phyloP scores from a whole-genome alignment of 2,113 vertebrate genomes.

The Bungarus multicinctus region DNA sequence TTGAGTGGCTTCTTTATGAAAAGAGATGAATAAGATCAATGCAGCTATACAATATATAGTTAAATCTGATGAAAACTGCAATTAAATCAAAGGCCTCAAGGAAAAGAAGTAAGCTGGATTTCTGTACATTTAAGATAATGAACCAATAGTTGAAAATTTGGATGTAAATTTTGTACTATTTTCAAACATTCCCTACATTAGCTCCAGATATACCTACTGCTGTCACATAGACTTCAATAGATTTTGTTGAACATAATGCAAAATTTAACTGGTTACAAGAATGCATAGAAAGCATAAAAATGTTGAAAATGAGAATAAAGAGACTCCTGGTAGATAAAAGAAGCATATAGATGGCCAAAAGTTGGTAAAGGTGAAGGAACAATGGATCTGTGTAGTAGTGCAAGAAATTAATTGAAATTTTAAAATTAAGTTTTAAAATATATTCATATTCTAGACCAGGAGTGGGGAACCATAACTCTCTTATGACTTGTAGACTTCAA shows the following conservation, averaged over 20 bases:
- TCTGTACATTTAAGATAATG: neutral
- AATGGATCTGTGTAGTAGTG: too few relatives aligned
- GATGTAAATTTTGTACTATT: neutral
- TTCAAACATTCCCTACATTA: neutral
- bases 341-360: neutral
- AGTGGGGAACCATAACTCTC: neutral
- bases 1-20: neutral
- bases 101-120: neutral
- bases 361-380: neutral
- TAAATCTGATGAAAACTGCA: neutral
- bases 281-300: neutral
- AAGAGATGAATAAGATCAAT: neutral
- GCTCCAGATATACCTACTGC: neutral
- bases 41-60: neutral
- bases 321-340: neutral
- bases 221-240: neutral
- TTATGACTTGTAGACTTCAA: neutral
- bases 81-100: neutral
- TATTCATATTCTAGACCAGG: neutral
- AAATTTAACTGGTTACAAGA: neutral
- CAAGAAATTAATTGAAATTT: neutral
- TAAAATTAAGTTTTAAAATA: neutral
- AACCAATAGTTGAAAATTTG: neutral
- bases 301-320: neutral
- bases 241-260: neutral